These are phyloP conservation scores for Andrena cerasifolii DNA, from an alignment of 1,140 invertebrate species.

Conservation along the genomic window DNA sequence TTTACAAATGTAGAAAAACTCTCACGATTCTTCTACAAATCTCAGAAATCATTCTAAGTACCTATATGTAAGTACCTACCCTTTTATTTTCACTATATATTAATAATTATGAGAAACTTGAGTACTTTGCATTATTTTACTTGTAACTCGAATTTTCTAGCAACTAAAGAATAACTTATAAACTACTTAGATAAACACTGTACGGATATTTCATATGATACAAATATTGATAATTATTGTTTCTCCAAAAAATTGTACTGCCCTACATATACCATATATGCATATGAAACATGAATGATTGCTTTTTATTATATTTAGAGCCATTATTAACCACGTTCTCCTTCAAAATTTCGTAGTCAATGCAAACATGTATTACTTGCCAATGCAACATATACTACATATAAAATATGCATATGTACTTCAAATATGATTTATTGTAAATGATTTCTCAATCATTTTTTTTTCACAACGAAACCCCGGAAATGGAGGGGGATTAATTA, in stretches of 20 bases:
- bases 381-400: neutral
- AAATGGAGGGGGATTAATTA: neutral
- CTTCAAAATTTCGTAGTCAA: neutral
- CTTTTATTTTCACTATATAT: too few species aligned
- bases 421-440: neutral
- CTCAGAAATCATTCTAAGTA: too few species aligned
- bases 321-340: neutral
- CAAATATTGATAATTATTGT: neutral
- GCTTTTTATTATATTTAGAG: neutral
- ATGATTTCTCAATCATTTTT: neutral
- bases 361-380: neutral
- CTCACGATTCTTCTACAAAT: too few species aligned
- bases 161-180: too few species aligned
- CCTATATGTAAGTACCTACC: too few species aligned
- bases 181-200: too few species aligned
- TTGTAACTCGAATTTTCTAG: too few species aligned
- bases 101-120: too few species aligned
- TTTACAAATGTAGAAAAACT: too few species aligned
- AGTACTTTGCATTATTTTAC: too few species aligned
- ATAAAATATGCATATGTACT: neutral
- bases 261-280: neutral
- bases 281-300: neutral
- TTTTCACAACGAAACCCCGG: neutral
- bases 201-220: too few species aligned
- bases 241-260: conserved; percentile 1